Base-by-base conservation (phyloP, 1,140 invertebrate genomes). In the Holotrichia oblita region DNA sequence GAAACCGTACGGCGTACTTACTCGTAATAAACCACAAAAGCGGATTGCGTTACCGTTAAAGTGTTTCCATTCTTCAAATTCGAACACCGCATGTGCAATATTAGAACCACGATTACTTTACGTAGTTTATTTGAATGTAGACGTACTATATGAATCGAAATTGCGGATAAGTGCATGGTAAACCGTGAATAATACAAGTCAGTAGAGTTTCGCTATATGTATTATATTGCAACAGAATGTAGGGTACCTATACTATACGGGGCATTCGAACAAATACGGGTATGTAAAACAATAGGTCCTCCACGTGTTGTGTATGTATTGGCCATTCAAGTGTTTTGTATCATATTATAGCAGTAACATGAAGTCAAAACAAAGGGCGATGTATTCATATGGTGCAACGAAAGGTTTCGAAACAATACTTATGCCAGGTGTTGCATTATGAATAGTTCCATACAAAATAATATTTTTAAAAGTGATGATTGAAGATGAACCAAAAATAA, bases 1-100 rank as follows among this genome's bases (percentile, higher is more conserved):
- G 17, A 17, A 55, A 55, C 48, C 48, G 48, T 17, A n/a, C 48
- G 48, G 3, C 7, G 44, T 48, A 48, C 12, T 17, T 55, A 55
- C 48, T 17, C 14, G 48, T 17, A 55, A 55, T 17, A 14, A 55
- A 55, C 48, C n/a, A 55, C 48, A 55, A 55, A 55, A 55, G 14
- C 48, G 48, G 48, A 55, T 55, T 55, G 48, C 48, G 48, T 55
- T 55, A 55, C 48, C 48, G 48, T 55, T 55, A 55, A 55, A n/a
- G n/a, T 14, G 48, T n/a, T 55, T 55, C 14, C 48, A 55, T 55
- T 55, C 48, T 55, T 55, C 48, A 17, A 17, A 17, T 55, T n/a
- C 48, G 48, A 55, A 55, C 48, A 55, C 27, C 4, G 48, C 48
- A 17, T 55, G 27, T 55, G 48, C 48, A 17, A 55, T 14, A 17